These are phyloP conservation scores for Limenitis camilla DNA, from an alignment of 2,888 invertebrate species.

Conservation along the genomic window DNA sequence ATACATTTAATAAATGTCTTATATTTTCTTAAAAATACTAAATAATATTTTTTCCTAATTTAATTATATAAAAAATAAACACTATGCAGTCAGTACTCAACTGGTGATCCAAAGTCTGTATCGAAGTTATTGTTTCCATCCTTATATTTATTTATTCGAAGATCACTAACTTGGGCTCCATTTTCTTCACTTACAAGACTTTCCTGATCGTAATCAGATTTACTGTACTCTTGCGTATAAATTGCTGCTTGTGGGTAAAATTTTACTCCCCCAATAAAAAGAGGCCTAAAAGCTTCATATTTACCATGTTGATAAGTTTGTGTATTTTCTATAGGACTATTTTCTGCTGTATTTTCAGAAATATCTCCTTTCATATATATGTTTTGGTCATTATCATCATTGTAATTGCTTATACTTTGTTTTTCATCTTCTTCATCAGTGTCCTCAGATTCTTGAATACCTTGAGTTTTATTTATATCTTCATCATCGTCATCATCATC, in stretches of 20 bases:
- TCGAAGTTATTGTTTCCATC: slow-evolving; percentile 50
- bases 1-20: too few species aligned
- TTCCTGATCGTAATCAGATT: slow-evolving; percentile 19
- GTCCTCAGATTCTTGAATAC: slow-evolving; percentile 26
- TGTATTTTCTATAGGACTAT: slow-evolving; percentile 26
- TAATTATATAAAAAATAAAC: too few species aligned
- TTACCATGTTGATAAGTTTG: slow-evolving; percentile 34
- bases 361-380: slow-evolving; percentile 4
- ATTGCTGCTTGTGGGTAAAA: slow-evolving; percentile 38
- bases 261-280: slow-evolving; percentile 36
- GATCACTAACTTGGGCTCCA: slow-evolving; percentile 4
- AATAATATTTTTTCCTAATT: too few species aligned
- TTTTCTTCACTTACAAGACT: slow-evolving; percentile 10
- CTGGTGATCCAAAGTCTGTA: slow-evolving; percentile 42
- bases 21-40: too few species aligned
- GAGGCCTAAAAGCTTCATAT: slow-evolving; percentile 38
- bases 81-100: slow-evolving; percentile 37
- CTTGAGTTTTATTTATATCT: slow-evolving; percentile 28
- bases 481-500: slow-evolving; percentile 26
- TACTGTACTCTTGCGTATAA: slow-evolving; percentile 35
- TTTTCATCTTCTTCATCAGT: slow-evolving; percentile 23
- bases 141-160: slow-evolving; percentile 30
- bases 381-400: slow-evolving; percentile 21
- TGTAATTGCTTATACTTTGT: slow-evolving; percentile 19
- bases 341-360: slow-evolving; percentile 13